Evolutionary conservation across 2,797 vertebrate genomes (phyloP).

Genomic region (Rallus crepitans): DNA sequence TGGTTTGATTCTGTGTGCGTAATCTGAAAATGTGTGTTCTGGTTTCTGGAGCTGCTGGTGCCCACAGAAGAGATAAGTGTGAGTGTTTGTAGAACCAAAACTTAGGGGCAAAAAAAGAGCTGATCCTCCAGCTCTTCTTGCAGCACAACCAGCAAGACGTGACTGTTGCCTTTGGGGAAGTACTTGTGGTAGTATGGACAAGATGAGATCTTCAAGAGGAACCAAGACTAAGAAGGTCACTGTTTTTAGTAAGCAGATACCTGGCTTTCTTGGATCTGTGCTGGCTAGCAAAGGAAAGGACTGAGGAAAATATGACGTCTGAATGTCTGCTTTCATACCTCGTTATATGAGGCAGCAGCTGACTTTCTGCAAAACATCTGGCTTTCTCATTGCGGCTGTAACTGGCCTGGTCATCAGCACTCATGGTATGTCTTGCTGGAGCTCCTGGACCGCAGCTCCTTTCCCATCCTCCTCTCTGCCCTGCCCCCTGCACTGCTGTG

Average conservation of each 20-base stretch:
- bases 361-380: conserved; percentile 51
- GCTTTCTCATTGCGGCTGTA: conserved; percentile 17
- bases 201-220: not conserved
- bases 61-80: not conserved
- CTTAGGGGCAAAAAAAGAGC: not conserved
- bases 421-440: not conserved
- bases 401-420: conserved; percentile 10
- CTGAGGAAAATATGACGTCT: not conserved
- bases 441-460: not conserved
- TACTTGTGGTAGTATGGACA: accelerated
- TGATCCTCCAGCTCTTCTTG: not conserved
- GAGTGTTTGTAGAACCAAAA: not conserved
- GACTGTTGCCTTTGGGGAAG: not conserved
- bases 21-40: not conserved
- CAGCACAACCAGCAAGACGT: not conserved
- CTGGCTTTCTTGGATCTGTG: not conserved
- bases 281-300: not conserved
- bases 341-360: not conserved
- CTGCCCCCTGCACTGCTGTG: not conserved
- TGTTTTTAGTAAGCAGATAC: not conserved
- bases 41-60: not conserved
- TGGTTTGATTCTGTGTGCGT: not conserved
- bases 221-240: not conserved
- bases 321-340: not conserved
- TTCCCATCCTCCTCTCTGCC: not conserved